Evolutionary conservation across 37 sponge, comb jelly and placozoan genomes (phyloP), one percentile per base, ranked within the genome.

Genomic region (Oscarella lobularis): DNA sequence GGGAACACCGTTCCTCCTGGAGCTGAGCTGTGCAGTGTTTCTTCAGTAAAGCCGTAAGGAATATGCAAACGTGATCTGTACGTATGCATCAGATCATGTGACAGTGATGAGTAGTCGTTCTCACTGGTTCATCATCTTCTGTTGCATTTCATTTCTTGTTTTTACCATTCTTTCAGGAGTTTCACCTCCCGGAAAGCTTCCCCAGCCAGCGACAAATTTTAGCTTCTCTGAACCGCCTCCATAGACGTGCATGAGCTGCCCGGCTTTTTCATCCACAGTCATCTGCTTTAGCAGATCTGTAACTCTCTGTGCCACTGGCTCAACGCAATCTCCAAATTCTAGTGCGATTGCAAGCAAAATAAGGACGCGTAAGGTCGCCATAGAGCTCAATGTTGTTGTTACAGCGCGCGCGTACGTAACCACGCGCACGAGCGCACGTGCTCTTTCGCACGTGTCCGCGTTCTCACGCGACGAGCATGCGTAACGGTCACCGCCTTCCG

Each of bases 1-100:
- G 71, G 71, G 31, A 68, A 68, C 31, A 68, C 71, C 35, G 71
- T 68, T 5, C 71, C 71, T 34, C 71, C 71, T 35, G 6, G 6
- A 5, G 31, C 31, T 29, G 71, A 5, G 33, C 71, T 68, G 31
- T 68, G 71, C 6, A 68, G 71, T 34, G 71, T 29, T 20, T 68
- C 71, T 35, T 68, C 31, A 32, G 29, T 29, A 14, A 68, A 68
- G 6, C 29, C 71, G 5, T 34, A 5, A 4, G 71, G 71, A 68
- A 68, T 68, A 14, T 14, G 29, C 31, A 68, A 35, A 30, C 71
- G 71, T 5, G 71, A 68, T 5, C 71, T 68, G 71, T 4, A 68
- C 6, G 60, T 27, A 20, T 27, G 14, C 60, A 20, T 48, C 60
- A 48, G 20, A 20, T 68, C 29, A 4, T 35, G 31, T 68, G 71